Percentiles rank a stretch among this genome's conserved stretches.
These are phyloP conservation scores for Pristionchus maxplancki DNA, from an alignment of 2,888 invertebrate genomes.

Conservation along the genomic window DNA sequence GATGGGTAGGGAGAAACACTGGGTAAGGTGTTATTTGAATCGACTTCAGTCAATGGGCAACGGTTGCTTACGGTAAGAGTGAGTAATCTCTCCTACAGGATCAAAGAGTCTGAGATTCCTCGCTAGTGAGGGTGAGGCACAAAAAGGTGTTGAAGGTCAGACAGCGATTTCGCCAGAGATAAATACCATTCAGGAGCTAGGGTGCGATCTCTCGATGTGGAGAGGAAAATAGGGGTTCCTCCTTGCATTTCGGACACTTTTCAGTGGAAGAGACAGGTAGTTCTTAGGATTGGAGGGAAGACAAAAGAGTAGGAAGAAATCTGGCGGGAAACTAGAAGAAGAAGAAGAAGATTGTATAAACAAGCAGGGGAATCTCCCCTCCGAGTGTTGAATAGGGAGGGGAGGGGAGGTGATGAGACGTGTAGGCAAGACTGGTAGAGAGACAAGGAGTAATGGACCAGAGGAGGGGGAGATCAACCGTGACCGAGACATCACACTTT, in stretches of 20 bases:
- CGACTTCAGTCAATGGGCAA: neutral
- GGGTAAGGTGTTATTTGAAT: neutral
- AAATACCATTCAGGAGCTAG: conserved; percentile 20
- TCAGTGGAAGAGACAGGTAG: conserved; percentile 5
- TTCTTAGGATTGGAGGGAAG: neutral
- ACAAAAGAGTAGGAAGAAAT: conserved; percentile 37
- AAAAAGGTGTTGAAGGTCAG: conserved; percentile 43
- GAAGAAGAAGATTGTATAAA: conserved; percentile 9
- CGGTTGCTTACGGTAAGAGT: neutral
- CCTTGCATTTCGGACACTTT: neutral
- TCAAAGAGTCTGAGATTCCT: neutral
- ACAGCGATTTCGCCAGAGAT: conserved; percentile 8
- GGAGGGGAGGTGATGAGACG: conserved; percentile 13
- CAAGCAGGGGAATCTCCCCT: conserved; percentile 31
- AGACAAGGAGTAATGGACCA: conserved; percentile 8
- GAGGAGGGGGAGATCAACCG: neutral
- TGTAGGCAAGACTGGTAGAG: conserved; percentile 9
- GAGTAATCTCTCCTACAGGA: neutral
- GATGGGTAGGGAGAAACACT: neutral
- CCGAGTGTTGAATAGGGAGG: conserved; percentile 1
- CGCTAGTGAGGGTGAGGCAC: neutral
- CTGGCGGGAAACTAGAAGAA: conserved; percentile 27
- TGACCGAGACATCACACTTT: neutral
- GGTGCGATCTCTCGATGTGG: neutral
- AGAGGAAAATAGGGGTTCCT: neutral